These are phyloP conservation scores for Cephus pulcher DNA, from an alignment of 2,888 invertebrate genomes.

Conservation along the genomic window DNA sequence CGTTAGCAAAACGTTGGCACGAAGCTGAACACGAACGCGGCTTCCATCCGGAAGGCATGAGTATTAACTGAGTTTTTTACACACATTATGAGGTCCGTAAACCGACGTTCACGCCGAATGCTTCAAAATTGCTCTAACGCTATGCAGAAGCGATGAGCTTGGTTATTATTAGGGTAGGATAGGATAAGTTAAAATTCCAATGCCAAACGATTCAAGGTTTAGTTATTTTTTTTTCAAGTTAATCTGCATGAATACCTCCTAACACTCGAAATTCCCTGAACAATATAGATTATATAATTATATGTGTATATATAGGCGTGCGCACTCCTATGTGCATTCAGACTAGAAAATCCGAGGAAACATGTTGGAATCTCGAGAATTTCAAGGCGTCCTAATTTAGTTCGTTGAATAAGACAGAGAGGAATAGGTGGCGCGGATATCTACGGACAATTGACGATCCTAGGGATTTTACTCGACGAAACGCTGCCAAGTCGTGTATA, in stretches of 20 bases:
- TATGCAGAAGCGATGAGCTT: neutral
- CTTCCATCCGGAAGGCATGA: no score
- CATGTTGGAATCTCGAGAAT: neutral
- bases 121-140: neutral
- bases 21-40: no score
- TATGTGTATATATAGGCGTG: neutral
- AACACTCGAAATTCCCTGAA: neutral
- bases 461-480: neutral
- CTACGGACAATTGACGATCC: neutral
- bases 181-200: neutral
- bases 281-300: neutral
- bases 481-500: neutral
- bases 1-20: no score
- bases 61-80: neutral
- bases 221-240: neutral
- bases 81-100: neutral
- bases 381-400: neutral
- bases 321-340: neutral
- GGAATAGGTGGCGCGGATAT: neutral
- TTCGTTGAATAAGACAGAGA: neutral
- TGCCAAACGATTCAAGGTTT: neutral
- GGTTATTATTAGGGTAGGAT: neutral
- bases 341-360: neutral
- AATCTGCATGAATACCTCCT: neutral
- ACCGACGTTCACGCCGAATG: neutral